Conservation (phyloP, 2,797 vertebrate genomes). For the Morus bassanus region DNA sequence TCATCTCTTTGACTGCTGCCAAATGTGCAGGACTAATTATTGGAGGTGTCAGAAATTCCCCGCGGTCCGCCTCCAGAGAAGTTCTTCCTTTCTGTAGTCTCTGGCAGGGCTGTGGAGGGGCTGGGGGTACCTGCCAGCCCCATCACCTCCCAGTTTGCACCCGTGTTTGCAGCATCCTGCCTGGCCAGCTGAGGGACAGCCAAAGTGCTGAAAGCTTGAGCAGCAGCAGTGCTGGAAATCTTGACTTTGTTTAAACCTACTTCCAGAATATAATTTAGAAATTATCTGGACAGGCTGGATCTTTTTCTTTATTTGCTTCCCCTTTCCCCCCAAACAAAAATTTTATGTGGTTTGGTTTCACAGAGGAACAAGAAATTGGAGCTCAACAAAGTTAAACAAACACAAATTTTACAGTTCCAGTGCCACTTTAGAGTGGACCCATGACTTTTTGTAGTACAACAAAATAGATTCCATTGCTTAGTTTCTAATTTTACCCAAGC, state of each 20-base stretch:
- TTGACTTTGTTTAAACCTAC: not conserved
- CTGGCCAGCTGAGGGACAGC: not conserved
- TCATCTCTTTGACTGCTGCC: not conserved
- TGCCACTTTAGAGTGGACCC: not conserved
- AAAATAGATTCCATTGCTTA: not conserved
- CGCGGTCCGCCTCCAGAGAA: accelerated
- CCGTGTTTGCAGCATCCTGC: not conserved
- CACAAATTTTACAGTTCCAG: not conserved
- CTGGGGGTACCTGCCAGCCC: not conserved
- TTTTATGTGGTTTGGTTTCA: accelerated
- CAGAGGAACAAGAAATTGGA: not conserved
- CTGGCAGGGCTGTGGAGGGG: not conserved
- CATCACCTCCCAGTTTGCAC: not conserved
- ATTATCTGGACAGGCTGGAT: no score
- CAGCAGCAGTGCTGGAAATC: not conserved
- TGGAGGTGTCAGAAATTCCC: not conserved
- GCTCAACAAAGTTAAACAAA: not conserved
- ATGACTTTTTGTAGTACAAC: not conserved
- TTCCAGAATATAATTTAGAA: not conserved
- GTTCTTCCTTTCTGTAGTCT: not conserved
- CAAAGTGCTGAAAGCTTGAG: not conserved
- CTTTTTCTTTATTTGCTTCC: not conserved
- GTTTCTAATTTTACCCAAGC: not conserved
- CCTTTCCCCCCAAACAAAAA: not conserved
- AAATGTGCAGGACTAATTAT: not conserved